Evolutionary conservation across 2,888 invertebrate species (phyloP), one percentile per base, ranked within the genome.

Genomic region (Auanema freiburgensis): DNA sequence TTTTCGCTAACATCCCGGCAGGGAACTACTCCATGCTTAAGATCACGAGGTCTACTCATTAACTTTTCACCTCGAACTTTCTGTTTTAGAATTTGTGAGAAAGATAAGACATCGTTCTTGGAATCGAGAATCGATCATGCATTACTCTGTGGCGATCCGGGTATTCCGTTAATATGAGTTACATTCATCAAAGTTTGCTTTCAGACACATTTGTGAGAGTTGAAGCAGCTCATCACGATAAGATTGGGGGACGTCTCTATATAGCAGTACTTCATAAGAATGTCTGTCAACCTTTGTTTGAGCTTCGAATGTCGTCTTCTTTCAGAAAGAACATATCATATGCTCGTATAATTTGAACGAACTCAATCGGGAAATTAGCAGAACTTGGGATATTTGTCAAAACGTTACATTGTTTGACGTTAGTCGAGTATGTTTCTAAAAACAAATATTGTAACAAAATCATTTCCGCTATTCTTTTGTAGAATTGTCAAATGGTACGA

Each of bases 371-470:
- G 43, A 65, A 10, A 61, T 72, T 25, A 62, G 33, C 10, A 55
- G 44, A n/a, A 52, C 59, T 4, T 72, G 72, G 72, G 55, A 61
- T 2, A 54, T 51, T 5, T 72, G 72, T 24, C 72, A 72, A 55
- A 55, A 66, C 18, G 51, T 56, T 11, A 44, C 56, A 1, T 59
- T 64, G 40, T 51, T 53, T 1, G 66, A 69, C 0, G 62, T 25
- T 12, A 43, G n/a, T 18, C 24, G 54, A 12, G 60, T 54, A 43
- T 24, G 54, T 42, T n/a, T 56, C 3, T 53, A 21, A 25, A 21
- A 24, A 12, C 11, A 53, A 24, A 25, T 53, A 53, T 40, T 1
- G 8, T 25, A 12, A 14, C 14, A 21, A 23, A 33, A 23, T 46
- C 1, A 2, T 54, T 16, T n/a, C 49, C 18, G 6, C n/a, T 10